phyloP scores from a whole-genome alignment of 2,888 invertebrate genomes.

The Phortica magna region DNA sequence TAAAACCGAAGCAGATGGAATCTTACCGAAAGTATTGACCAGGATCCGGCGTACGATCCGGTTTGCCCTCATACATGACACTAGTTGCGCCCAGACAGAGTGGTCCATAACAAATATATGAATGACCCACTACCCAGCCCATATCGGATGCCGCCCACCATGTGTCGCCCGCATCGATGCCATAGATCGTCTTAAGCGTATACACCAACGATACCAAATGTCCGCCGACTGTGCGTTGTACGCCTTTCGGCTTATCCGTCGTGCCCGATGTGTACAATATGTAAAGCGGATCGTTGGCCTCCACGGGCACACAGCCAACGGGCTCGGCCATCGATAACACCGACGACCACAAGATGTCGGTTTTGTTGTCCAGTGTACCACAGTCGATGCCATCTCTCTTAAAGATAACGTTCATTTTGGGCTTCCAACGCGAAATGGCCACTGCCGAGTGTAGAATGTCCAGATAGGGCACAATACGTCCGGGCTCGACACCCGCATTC shows the following conservation, averaged over 20 bases:
- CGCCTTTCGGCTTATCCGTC: conserved; percentile 87
- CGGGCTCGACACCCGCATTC: conserved; percentile 94
- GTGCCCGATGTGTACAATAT: conserved; percentile 95
- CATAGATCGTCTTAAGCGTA: conserved; percentile 90
- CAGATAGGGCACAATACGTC: conserved; percentile 83
- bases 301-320: conserved; percentile 90
- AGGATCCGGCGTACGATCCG: conserved; percentile 95
- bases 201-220: conserved; percentile 92
- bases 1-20: not conserved
- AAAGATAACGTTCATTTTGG: conserved; percentile 87
- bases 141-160: conserved; percentile 88
- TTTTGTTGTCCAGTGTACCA: conserved; percentile 80
- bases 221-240: conserved; percentile 92
- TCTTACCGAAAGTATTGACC: conserved; percentile 91
- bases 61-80: conserved; percentile 94
- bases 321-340: conserved; percentile 82
- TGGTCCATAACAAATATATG: conserved; percentile 96
- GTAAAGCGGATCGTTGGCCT: conserved; percentile 93
- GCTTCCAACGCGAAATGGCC: conserved; percentile 85
- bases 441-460: conserved; percentile 82
- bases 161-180: conserved; percentile 88
- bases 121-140: conserved; percentile 97
- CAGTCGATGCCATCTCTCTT: conserved; percentile 86
- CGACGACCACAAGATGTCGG: conserved; percentile 89
- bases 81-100: conserved; percentile 88